Conservation (phyloP, 2,113 vertebrate species). For the Atherinomorus stipes region DNA sequence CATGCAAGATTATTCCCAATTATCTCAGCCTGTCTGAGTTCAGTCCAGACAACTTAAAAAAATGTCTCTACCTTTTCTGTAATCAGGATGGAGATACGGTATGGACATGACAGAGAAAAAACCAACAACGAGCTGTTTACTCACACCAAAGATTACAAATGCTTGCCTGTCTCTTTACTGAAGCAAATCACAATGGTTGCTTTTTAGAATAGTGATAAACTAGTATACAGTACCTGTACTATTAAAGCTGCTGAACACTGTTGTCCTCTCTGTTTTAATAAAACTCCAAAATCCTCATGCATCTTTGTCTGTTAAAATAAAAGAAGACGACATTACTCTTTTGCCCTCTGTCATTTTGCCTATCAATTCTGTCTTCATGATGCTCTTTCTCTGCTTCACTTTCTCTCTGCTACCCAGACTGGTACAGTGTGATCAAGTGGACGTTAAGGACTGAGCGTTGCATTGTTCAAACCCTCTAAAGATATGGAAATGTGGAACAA, state of each 20-base stretch:
- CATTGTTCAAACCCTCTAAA: constrained; percentile 63
- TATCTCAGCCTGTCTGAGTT: constrained; percentile 52
- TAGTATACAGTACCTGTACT: too few relatives aligned
- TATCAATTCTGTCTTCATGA: constrained; percentile 33
- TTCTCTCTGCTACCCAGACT: constrained; percentile 60
- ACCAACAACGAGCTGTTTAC: constrained; percentile 40
- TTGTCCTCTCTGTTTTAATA: constrained; percentile 42
- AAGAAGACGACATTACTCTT: too few relatives aligned
- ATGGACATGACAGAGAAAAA: constrained; percentile 50
- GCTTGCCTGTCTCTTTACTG: constrained; percentile 66
- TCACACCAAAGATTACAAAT: constrained; percentile 60
- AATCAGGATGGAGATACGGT: constrained; percentile 56
- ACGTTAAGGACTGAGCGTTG: constrained; percentile 45
- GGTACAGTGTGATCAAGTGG: constrained; percentile 48
- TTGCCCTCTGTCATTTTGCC: constrained; percentile 43
- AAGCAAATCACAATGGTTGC: constrained; percentile 67
- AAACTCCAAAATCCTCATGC: background rate
- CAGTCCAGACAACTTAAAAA: constrained; percentile 65
- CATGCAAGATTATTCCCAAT: constrained; percentile 55
- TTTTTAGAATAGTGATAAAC: constrained; percentile 47
- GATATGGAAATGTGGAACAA: constrained; percentile 30
- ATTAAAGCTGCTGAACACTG: constrained; percentile 43
- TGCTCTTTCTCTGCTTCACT: constrained; percentile 21
- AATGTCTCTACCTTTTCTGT: constrained; percentile 40
- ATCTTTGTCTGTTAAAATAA: constrained; percentile 5